Evolutionary conservation across 2,113 vertebrate species (phyloP).

Genomic region (Phalacrocorax brasilianus): DNA sequence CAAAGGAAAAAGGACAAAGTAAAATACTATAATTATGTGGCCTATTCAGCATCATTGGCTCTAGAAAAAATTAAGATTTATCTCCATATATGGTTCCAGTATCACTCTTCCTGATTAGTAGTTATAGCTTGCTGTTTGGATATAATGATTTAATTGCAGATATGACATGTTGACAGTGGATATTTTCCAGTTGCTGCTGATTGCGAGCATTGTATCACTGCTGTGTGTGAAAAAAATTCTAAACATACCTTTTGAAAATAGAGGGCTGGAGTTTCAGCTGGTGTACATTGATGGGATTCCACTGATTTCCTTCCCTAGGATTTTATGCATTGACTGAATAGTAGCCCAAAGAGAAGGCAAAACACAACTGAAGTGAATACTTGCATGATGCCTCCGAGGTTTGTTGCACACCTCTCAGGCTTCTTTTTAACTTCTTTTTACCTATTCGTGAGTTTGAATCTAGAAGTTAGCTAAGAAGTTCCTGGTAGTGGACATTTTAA

Average conservation of each 20-base stretch:
- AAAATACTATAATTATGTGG: slow-evolving; percentile 28
- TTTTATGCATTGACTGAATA: background rate
- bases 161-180: background rate
- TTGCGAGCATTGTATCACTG: background rate
- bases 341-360: background rate
- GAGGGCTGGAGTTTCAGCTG: background rate
- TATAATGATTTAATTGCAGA: slow-evolving; percentile 48
- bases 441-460: background rate
- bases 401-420: background rate
- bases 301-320: background rate
- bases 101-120: slow-evolving; percentile 25
- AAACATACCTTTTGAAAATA: slow-evolving; percentile 5
- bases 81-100: slow-evolving; percentile 2
- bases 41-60: background rate
- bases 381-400: background rate
- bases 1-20: background rate
- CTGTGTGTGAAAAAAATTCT: background rate
- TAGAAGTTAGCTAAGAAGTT: background rate
- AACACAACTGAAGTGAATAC: background rate
- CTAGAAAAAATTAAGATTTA: slow-evolving; percentile 37
- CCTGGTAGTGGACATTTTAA: background rate
- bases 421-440: background rate
- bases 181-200: slow-evolving; percentile 37
- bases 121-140: slow-evolving; percentile 29
- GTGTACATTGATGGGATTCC: background rate